phyloP scores from a whole-genome alignment of 2,113 vertebrate genomes.

The Prionailurus viverrinus region DNA sequence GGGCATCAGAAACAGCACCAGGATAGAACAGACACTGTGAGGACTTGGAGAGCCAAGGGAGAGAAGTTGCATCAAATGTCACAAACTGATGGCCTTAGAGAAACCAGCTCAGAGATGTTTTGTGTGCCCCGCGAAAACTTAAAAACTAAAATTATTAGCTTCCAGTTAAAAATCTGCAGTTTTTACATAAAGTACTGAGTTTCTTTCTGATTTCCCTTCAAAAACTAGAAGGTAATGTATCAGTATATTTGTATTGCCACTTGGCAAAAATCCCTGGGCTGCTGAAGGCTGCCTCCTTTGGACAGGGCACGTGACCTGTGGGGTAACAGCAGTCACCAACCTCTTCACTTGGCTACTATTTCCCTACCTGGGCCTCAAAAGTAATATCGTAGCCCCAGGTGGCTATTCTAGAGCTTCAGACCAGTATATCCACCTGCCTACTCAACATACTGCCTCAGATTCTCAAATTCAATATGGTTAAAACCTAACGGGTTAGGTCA shows the following conservation, averaged over 20 bases:
- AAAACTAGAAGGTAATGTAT: neutral
- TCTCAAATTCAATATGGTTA: neutral
- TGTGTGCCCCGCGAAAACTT: accelerated
- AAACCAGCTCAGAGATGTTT: neutral
- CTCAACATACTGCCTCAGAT: neutral
- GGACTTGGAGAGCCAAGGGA: neutral
- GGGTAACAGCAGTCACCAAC: neutral
- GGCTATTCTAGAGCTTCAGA: neutral
- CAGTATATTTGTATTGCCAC: neutral
- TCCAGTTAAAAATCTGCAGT: neutral
- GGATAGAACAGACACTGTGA: accelerated
- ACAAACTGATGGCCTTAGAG: neutral
- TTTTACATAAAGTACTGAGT: neutral
- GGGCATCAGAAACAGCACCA: neutral
- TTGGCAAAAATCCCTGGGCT: neutral
- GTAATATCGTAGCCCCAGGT: neutral
- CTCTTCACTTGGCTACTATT: neutral
- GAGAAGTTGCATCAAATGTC: neutral
- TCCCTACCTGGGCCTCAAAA: neutral
- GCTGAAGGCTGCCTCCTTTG: neutral
- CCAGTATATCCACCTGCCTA: neutral
- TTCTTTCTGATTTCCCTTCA: neutral
- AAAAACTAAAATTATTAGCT: slow-evolving; percentile 13
- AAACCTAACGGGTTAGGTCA: neutral
- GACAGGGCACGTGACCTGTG: neutral